Conservation (phyloP, 2,888 invertebrate species). For the Lasioglossum villosulum region DNA sequence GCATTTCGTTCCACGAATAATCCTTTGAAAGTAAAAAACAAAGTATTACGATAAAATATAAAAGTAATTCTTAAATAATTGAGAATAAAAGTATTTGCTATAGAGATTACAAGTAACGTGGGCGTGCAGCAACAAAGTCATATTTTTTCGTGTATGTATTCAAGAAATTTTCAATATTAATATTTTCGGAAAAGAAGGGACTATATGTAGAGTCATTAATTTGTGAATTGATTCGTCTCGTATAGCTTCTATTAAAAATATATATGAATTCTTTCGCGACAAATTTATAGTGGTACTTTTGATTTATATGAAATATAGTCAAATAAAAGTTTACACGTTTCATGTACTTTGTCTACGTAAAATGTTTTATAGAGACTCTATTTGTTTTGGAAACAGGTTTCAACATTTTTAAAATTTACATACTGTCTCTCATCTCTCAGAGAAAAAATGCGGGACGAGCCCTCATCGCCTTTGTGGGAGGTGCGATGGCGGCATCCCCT, state of each 20-base stretch:
- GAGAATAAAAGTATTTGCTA: neutral
- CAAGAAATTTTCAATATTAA: no score
- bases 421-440: neutral
- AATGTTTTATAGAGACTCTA: neutral
- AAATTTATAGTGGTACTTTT: no score
- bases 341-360: neutral
- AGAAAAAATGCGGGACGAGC: slow-evolving; percentile 6
- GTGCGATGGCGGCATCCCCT: slow-evolving; percentile 12
- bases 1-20: neutral
- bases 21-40: neutral
- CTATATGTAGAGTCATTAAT: neutral
- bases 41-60: neutral
- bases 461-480: slow-evolving; percentile 10
- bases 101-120: no score
- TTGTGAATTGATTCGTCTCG: neutral
- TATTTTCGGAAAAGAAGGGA: no score
- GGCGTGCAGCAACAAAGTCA: no score
- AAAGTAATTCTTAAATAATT: neutral
- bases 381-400: neutral
- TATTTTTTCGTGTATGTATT: no score
- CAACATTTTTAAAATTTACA: slow-evolving; percentile 3
- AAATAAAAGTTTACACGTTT: neutral
- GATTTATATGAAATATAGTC: neutral
- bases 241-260: neutral
- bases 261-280: no score